phyloP scores from a whole-genome alignment of 2,113 vertebrate genomes.

The Amphilophus citrinellus region DNA sequence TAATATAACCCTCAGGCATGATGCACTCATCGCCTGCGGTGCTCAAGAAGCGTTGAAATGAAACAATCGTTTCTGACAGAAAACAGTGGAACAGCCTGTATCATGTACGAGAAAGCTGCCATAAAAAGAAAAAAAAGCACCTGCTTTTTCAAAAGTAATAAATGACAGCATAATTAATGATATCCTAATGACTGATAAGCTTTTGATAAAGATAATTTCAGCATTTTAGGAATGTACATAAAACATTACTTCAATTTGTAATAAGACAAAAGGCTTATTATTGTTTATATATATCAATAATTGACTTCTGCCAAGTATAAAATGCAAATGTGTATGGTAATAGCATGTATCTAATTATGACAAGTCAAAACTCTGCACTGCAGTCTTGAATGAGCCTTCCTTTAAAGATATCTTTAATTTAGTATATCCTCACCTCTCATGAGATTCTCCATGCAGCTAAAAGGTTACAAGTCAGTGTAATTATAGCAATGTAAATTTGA shows the following conservation, averaged over 20 bases:
- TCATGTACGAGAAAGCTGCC: not conserved
- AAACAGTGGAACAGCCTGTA: conserved; percentile 4
- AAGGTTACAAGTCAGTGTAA: not conserved
- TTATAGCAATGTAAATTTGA: not conserved
- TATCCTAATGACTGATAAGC: rapidly evolving
- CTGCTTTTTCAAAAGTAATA: not conserved
- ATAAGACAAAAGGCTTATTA: not conserved
- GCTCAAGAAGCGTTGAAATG: conserved; percentile 1
- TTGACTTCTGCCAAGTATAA: too few relatives aligned
- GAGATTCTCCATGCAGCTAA: not conserved
- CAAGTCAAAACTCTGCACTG: not conserved
- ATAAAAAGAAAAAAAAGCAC: not conserved
- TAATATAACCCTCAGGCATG: conserved; percentile 9
- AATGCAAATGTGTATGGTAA: too few relatives aligned
- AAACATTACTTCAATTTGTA: not conserved
- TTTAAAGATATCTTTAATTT: not conserved
- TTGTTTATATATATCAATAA: too few relatives aligned
- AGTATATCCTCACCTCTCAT: not conserved
- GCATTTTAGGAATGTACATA: not conserved
- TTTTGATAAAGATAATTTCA: not conserved
- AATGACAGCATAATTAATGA: not conserved
- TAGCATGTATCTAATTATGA: not conserved
- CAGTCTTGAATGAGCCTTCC: not conserved
- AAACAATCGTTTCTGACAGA: conserved; percentile 25
- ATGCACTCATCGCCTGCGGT: conserved; percentile 4